A percentile compares a stretch with the other conserved stretches of the same genome.
Evolutionary conservation across 2,113 vertebrate species (phyloP).

Genomic region (Lophochroa leadbeateri): DNA sequence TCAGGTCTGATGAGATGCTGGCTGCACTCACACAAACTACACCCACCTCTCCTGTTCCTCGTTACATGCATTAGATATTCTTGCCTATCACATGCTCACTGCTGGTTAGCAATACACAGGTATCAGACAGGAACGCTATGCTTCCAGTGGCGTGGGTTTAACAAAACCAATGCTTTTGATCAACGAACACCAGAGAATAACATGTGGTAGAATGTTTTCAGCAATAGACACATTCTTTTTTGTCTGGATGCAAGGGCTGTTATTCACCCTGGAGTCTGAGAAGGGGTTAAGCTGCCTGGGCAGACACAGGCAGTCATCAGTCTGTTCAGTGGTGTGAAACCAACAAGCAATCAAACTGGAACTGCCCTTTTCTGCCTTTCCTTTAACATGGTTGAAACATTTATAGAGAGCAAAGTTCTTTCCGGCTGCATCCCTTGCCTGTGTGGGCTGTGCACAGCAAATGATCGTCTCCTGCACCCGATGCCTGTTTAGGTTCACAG

Average conservation of each 20-base stretch:
- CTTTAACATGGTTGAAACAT: not conserved
- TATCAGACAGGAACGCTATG: not conserved
- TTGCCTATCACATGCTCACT: not conserved
- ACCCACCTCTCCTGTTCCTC: not conserved
- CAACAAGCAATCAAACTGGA: not conserved
- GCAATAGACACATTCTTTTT: not conserved
- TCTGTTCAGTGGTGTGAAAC: not conserved
- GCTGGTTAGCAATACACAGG: not conserved
- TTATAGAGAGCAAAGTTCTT: not conserved
- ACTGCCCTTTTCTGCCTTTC: not conserved
- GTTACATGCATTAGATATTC: not conserved
- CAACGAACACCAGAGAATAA: not conserved
- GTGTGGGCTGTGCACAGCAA: not conserved
- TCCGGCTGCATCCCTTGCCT: accelerated
- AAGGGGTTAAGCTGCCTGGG: not conserved
- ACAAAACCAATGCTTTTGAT: not conserved
- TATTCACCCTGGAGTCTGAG: not conserved
- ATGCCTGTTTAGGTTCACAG: not conserved
- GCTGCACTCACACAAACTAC: not conserved
- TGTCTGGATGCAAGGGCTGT: not conserved
- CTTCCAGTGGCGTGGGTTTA: not conserved
- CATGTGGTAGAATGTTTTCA: not conserved
- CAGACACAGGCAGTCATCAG: not conserved
- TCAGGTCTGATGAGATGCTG: not conserved
- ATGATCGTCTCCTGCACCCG: accelerated